These are phyloP conservation scores for Cephus runcator DNA, from an alignment of 2,888 invertebrate genomes.

Conservation along the genomic window DNA sequence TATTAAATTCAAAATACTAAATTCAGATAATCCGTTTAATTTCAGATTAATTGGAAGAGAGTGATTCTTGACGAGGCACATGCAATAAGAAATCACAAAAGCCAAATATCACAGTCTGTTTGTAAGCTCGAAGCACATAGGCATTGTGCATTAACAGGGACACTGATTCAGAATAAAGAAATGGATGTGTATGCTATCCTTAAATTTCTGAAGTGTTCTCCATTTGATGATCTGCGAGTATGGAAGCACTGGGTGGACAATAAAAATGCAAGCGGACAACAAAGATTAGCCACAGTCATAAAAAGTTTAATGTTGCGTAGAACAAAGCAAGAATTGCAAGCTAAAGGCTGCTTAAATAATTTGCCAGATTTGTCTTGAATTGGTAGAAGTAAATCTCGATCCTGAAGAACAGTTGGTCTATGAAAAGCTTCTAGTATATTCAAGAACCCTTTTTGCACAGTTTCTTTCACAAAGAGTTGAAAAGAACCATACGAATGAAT, in stretches of 20 bases:
- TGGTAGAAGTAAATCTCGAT: conserved; percentile 73
- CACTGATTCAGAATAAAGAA: conserved; percentile 95
- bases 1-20: conserved; percentile 7
- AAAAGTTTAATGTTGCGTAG: conserved; percentile 87
- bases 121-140: conserved; percentile 70
- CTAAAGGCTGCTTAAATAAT: conserved; percentile 70
- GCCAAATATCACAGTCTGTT: conserved; percentile 77
- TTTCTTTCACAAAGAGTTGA: conserved; percentile 81
- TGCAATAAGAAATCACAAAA: conserved; percentile 88
- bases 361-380: conserved; percentile 72
- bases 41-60: conserved; percentile 81
- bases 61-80: conserved; percentile 96
- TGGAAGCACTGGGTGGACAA: conserved; percentile 95
- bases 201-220: conserved; percentile 86
- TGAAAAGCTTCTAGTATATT: conserved; percentile 78
- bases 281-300: conserved; percentile 86
- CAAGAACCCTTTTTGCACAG: conserved; percentile 80
- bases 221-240: conserved; percentile 88
- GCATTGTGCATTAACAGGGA: conserved; percentile 92
- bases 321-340: conserved; percentile 84
- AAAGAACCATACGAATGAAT: conserved; percentile 65
- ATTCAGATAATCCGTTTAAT: background rate
- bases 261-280: conserved; percentile 80
- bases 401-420: conserved; percentile 81
- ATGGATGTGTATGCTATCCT: conserved; percentile 82